Evolutionary conservation across 2,797 vertebrate species (phyloP).

Genomic region (Nyctalus aviator): DNA sequence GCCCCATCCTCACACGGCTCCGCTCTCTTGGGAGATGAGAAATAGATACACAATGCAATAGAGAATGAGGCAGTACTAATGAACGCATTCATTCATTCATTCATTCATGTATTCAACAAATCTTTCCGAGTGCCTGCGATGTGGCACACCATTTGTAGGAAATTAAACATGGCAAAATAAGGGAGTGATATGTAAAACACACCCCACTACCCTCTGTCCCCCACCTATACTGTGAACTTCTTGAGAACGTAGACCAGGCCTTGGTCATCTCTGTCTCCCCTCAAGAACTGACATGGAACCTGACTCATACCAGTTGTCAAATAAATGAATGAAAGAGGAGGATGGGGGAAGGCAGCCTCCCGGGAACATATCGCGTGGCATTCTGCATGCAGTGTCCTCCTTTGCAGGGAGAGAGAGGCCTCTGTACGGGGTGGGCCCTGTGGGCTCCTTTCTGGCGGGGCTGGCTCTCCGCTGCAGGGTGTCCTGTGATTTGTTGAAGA

Average conservation of each 20-base stretch:
- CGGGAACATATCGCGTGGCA: neutral
- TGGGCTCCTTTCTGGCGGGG: neutral
- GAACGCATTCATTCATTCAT: neutral
- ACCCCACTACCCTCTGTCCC: neutral
- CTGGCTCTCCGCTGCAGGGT: neutral
- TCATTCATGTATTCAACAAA: neutral
- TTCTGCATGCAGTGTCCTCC: neutral
- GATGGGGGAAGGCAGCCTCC: neutral
- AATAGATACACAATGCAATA: neutral
- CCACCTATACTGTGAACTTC: neutral
- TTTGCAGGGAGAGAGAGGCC: neutral
- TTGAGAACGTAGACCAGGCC: neutral
- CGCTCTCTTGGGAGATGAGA: neutral
- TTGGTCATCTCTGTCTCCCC: neutral
- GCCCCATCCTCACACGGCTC: neutral
- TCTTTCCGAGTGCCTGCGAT: neutral
- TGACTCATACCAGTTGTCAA: neutral
- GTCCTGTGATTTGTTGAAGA: neutral
- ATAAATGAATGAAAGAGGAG: neutral
- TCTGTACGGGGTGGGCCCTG: fast-evolving
- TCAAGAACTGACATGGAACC: neutral
- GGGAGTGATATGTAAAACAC: neutral
- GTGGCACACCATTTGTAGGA: neutral
- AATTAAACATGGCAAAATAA: neutral
- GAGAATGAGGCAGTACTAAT: neutral